These are phyloP conservation scores for Hydropsyche betteni DNA, from an alignment of 2,888 invertebrate genomes.

Conservation along the genomic window DNA sequence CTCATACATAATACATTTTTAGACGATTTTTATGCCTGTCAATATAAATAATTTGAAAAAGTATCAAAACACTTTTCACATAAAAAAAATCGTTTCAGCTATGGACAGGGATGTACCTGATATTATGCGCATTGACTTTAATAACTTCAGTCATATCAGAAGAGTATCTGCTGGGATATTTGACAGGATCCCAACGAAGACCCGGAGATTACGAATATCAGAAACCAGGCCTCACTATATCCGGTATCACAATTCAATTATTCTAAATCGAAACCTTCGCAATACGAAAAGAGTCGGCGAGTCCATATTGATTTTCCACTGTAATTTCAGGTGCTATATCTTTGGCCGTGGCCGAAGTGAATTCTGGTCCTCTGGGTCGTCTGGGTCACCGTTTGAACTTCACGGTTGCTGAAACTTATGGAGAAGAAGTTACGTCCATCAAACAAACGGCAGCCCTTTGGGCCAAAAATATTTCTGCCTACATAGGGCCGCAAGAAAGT, in stretches of 20 bases:
- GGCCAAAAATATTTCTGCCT: conserved; percentile 84
- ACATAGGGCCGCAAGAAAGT: conserved; percentile 90
- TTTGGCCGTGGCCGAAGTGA: conserved; percentile 85
- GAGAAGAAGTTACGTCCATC: conserved; percentile 88
- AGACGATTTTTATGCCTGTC: too few relatives aligned
- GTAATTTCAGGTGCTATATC: conserved; percentile 85
- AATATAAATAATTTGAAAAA: too few relatives aligned
- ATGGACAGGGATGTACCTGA: conserved; percentile 25
- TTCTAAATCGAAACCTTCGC: neutral
- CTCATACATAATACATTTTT: too few relatives aligned
- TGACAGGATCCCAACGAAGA: conserved; percentile 84
- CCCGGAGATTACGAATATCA: conserved; percentile 82
- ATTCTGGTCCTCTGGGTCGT: conserved; percentile 67
- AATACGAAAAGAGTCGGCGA: neutral
- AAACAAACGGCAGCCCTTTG: conserved; percentile 84
- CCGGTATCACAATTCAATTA: conserved; percentile 56
- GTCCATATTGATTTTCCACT: conserved; percentile 52
- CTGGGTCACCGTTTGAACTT: conserved; percentile 81
- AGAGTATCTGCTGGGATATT: conserved; percentile 81
- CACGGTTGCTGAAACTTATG: conserved; percentile 88
- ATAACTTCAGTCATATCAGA: conserved; percentile 58
- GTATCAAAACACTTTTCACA: too few relatives aligned
- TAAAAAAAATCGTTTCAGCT: conserved; percentile 4
- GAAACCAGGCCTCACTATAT: conserved; percentile 74
- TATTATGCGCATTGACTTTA: conserved; percentile 20